A percentile compares a stretch with the other conserved stretches of the same genome.
Evolutionary conservation across 2,888 invertebrate species (phyloP).

Genomic region (Tiphia femorata): DNA sequence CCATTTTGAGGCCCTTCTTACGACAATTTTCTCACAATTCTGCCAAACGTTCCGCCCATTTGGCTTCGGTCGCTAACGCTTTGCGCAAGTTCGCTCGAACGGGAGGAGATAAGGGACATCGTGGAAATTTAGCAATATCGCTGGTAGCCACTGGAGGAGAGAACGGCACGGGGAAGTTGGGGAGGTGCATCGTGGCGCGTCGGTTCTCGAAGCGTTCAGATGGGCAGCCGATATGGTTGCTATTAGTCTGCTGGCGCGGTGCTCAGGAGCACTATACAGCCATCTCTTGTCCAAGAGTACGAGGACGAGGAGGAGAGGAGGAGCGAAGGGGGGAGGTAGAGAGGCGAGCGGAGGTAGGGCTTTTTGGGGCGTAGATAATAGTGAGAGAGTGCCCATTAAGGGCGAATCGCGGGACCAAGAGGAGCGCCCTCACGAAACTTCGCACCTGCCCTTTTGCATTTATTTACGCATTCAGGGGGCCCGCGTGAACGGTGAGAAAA

Average conservation of each 20-base stretch:
- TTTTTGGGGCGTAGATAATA: constrained; percentile 54
- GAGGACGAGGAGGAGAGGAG: constrained; percentile 32
- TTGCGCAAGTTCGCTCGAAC: too few relatives aligned
- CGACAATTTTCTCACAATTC: too few relatives aligned
- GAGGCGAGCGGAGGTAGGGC: constrained; percentile 20
- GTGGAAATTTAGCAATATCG: constrained; percentile 41
- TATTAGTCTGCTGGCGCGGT: constrained; percentile 55
- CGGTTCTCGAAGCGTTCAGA: constrained; percentile 44
- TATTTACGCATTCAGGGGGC: constrained; percentile 38
- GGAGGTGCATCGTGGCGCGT: constrained; percentile 11
- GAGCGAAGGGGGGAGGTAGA: constrained; percentile 6
- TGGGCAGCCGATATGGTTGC: constrained; percentile 52
- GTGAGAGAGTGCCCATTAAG: constrained; percentile 52
- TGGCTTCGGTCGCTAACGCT: too few relatives aligned
- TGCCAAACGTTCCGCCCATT: too few relatives aligned
- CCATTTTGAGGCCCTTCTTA: too few relatives aligned
- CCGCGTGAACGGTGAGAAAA: constrained; percentile 10
- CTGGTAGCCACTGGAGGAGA: too few relatives aligned
- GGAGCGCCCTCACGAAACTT: constrained; percentile 44
- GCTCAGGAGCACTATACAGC: constrained; percentile 49
- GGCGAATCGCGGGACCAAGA: constrained; percentile 42
- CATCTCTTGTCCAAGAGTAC: constrained; percentile 38
- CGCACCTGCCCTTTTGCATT: constrained; percentile 45
- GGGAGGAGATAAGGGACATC: constrained; percentile 34
- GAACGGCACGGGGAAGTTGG: too few relatives aligned